phyloP scores from a whole-genome alignment of 2,797 vertebrate species.

The Diglossa cyanea region DNA sequence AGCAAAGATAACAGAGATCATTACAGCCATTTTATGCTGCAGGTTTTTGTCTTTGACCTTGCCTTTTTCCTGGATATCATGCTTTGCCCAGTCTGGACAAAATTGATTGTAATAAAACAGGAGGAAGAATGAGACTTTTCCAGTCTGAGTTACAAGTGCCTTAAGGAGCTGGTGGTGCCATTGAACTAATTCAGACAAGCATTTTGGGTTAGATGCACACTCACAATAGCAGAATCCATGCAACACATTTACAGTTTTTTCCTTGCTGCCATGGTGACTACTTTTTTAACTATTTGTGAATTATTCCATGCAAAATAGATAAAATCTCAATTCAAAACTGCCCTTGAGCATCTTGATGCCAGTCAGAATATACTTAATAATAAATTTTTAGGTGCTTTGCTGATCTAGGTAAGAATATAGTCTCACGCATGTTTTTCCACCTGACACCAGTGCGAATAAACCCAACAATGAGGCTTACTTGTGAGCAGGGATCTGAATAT shows the following conservation, averaged over 20 bases:
- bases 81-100: background rate
- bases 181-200: background rate
- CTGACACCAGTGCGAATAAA: background rate
- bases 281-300: background rate
- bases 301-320: background rate
- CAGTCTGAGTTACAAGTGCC: background rate
- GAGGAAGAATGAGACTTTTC: background rate
- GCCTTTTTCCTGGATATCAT: background rate
- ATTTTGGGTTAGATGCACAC: background rate
- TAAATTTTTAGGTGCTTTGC: background rate
- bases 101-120: background rate
- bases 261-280: background rate
- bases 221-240: background rate
- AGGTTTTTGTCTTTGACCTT: constrained; percentile 3
- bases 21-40: background rate
- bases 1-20: background rate
- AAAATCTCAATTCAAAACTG: background rate
- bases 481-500: background rate
- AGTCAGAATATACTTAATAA: background rate
- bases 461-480: background rate
- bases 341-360: background rate
- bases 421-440: background rate
- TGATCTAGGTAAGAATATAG: background rate
- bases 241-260: background rate
- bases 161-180: background rate